Evolutionary conservation across 2,888 invertebrate species (phyloP).

Genomic region (Cataglyphis livida): DNA sequence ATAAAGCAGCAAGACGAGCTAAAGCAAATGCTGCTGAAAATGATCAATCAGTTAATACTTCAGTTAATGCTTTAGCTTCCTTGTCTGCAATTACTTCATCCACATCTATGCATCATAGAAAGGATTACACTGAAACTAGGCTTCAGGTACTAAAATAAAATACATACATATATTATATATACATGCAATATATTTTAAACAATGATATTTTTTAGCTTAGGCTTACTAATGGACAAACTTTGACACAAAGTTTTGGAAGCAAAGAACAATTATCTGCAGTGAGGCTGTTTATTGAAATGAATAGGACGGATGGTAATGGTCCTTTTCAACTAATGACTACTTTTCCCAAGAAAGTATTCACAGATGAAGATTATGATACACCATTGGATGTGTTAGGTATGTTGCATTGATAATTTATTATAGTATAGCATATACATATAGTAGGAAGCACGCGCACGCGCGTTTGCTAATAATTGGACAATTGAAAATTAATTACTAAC

Average conservation of each 20-base stretch:
- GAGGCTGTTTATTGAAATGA: slow-evolving; percentile 94
- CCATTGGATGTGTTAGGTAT: slow-evolving; percentile 94
- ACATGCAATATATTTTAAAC: background rate
- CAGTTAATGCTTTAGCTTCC: slow-evolving; percentile 78
- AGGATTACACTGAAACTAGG: slow-evolving; percentile 90
- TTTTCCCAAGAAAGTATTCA: slow-evolving; percentile 96
- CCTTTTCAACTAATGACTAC: slow-evolving; percentile 95
- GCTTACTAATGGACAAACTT: slow-evolving; percentile 90
- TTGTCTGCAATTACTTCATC: slow-evolving; percentile 76
- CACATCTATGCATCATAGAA: slow-evolving; percentile 81
- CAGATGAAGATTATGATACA: slow-evolving; percentile 94
- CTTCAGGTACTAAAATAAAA: slow-evolving; percentile 86
- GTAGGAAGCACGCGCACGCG: too few species aligned
- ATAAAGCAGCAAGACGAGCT: slow-evolving; percentile 93
- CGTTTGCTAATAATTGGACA: too few species aligned
- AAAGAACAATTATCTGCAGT: slow-evolving; percentile 97
- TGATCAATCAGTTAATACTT: slow-evolving; percentile 83
- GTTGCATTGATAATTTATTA: slow-evolving; percentile 19
- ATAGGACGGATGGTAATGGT: slow-evolving; percentile 90
- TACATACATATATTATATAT: background rate
- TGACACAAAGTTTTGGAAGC: slow-evolving; percentile 92
- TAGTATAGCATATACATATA: background rate
- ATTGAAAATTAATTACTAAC: too few species aligned
- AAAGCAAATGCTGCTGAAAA: slow-evolving; percentile 84
- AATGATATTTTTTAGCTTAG: slow-evolving; percentile 88